phyloP scores from a whole-genome alignment of 2,888 invertebrate species.

The Pristionchus mayeri region DNA sequence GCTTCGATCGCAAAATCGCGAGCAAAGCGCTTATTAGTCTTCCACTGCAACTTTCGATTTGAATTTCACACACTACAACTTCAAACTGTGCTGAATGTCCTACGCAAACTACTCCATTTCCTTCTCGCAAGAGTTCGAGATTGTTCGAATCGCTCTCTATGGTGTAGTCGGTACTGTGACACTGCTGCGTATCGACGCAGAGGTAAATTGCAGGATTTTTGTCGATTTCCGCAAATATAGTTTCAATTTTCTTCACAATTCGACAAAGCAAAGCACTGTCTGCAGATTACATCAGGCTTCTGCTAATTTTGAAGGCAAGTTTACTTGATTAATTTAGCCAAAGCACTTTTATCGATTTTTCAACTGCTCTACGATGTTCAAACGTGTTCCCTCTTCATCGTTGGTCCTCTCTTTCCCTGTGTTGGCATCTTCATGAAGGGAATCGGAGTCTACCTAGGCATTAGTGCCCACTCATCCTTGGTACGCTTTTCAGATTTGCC shows the following conservation, averaged over 20 bases:
- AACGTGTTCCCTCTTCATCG: constrained; percentile 23
- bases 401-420: background rate
- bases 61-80: no score
- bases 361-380: background rate
- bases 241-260: constrained; percentile 27
- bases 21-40: no score
- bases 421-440: constrained; percentile 5
- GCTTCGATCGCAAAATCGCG: no score
- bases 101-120: background rate
- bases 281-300: background rate
- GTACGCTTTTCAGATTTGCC: background rate
- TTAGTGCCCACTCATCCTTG: background rate
- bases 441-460: background rate
- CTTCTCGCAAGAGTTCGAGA: constrained; percentile 16
- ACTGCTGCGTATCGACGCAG: no score
- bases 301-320: background rate
- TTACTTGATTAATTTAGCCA: background rate
- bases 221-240: background rate
- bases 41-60: no score
- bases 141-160: background rate
- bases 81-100: no score
- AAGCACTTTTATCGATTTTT: background rate
- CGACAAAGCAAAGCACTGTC: constrained; percentile 9
- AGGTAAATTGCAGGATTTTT: background rate
- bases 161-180: background rate